Base-by-base conservation (phyloP, 1,140 invertebrate genomes). In the Apocrypta bakeri region DNA sequence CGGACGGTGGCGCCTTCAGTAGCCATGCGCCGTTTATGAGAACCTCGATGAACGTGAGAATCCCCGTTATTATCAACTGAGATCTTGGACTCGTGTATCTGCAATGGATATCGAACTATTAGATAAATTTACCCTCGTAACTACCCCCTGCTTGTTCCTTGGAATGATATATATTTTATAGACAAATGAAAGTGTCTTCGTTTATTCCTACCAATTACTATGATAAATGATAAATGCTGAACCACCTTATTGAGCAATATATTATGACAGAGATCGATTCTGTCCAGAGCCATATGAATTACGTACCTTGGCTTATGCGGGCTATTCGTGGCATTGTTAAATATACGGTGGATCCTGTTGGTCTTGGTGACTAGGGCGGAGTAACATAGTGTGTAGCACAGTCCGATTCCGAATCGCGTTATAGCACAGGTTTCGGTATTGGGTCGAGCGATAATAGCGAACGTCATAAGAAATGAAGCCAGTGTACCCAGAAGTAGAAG, bases 321-420 rank as follows among this genome's bases (percentile, higher is more conserved):
- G 68, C 89, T 89, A n/a, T 86, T 83, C 0, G 84, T 87, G 0
- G 75, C 85, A 8, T 88, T 90, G 81, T 91, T 91, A 86, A 94
- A 94, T 86, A 94, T 94, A 29, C 94, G 87, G 24, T 93, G 92
- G 56, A 94, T 94, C 73, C 94, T 86, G 82, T 93, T 94, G 29
- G 93, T 94, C 85, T 94, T 94, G 9, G 94, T 94, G 11, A 93
- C 93, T 3, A 94, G 90, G 6, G 94, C 93, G 2, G 93, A 90
- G 85, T 94, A 94, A 85, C 93, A 94, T 3, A 94, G 82, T 0
- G 94, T 93, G 84, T 93, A 94, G 73, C 90, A 92, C 21, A 92
- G 86, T n/a, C 92, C 93, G 21, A 94, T 90, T 40, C 93, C 93
- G 85, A 94, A 94, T 29, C 94, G 88, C 3, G 92, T 93, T 4